Evolutionary conservation across 2,888 invertebrate species (phyloP).

Genomic region (Patella pellucida): DNA sequence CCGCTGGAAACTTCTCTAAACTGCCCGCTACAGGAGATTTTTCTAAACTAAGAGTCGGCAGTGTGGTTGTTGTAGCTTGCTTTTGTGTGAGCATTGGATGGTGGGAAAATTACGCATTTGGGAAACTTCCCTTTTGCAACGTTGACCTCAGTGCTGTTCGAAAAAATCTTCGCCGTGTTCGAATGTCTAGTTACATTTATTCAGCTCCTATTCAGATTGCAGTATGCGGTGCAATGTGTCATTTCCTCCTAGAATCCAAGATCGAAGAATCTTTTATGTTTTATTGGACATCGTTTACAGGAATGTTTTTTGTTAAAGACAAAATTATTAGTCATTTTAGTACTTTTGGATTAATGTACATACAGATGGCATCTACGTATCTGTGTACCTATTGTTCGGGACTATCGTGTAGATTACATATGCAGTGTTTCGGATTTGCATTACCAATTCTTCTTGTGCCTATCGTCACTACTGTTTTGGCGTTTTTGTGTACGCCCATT

Average conservation of each 20-base stretch:
- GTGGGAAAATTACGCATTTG: constrained; percentile 95
- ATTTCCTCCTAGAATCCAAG: constrained; percentile 3
- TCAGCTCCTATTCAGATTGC: constrained; percentile 34
- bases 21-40: neutral
- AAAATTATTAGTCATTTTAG: constrained; percentile 22
- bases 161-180: constrained; percentile 26
- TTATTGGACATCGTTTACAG: neutral
- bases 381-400: constrained; percentile 67
- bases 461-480: constrained; percentile 43
- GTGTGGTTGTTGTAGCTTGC: constrained; percentile 56
- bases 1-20: neutral
- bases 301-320: neutral
- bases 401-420: constrained; percentile 73
- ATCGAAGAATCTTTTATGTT: neutral
- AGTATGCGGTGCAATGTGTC: constrained; percentile 24
- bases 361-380: constrained; percentile 31
- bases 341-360: constrained; percentile 33
- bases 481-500: constrained; percentile 18
- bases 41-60: constrained; percentile 42
- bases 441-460: constrained; percentile 68
- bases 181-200: constrained; percentile 35
- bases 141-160: constrained; percentile 25
- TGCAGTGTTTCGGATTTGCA: constrained; percentile 71
- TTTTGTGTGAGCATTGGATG: constrained; percentile 90
- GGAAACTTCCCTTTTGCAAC: constrained; percentile 17